Conservation (phyloP, 2,113 vertebrate species). For the Rhinopomastus cyanomelas region DNA sequence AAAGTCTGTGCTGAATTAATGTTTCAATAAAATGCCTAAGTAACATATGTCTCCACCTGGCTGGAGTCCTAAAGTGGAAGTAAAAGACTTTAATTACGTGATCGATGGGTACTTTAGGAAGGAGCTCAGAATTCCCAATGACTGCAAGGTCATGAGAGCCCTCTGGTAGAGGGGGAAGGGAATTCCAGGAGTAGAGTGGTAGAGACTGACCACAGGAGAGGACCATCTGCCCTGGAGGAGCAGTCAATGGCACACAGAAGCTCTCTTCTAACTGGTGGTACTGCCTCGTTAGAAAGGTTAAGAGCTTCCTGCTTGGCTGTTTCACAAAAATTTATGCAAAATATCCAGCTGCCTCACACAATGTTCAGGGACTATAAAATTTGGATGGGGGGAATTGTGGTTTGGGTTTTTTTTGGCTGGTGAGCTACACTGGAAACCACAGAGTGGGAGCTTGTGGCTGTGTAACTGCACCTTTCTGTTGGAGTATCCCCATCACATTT, state of each 20-base stretch:
- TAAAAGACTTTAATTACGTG: background rate
- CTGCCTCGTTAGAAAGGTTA: background rate
- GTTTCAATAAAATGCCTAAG: slow-evolving; percentile 9
- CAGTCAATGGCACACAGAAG: background rate
- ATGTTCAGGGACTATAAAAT: background rate
- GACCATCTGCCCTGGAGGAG: background rate
- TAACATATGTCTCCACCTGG: slow-evolving; percentile 31
- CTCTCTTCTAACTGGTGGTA: background rate
- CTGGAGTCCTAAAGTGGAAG: slow-evolving; percentile 17
- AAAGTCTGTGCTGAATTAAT: background rate
- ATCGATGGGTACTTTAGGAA: background rate
- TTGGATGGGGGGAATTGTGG: too few species aligned
- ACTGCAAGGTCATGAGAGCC: background rate
- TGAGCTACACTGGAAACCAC: background rate
- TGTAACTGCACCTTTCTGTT: background rate
- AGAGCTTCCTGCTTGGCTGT: background rate
- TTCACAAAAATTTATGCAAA: slow-evolving; percentile 35
- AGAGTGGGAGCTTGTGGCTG: rapidly evolving
- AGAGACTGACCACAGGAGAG: background rate
- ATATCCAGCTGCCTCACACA: background rate
- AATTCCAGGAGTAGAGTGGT: background rate
- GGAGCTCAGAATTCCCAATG: background rate
- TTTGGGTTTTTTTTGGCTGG: background rate
- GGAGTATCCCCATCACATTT: background rate
- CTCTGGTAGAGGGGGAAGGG: background rate